A percentile compares a stretch with the other conserved stretches of the same genome.
Conservation (phyloP, 2,113 vertebrate species). For the Anguilla rostrata region DNA sequence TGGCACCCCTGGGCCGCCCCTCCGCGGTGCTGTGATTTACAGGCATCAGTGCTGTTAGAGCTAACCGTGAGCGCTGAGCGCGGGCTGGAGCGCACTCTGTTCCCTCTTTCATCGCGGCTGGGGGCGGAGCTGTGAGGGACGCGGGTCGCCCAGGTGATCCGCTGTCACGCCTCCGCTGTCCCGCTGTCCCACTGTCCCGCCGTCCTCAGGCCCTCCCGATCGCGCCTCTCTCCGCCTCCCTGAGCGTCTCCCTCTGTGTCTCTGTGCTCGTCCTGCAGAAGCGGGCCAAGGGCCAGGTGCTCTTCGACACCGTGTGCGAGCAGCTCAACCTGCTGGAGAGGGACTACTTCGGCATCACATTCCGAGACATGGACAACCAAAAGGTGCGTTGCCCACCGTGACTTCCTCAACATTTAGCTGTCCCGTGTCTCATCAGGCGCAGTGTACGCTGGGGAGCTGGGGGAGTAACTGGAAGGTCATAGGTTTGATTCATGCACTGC, state of each 20-base stretch:
- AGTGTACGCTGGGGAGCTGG: no score
- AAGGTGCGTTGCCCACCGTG: slow-evolving; percentile 67
- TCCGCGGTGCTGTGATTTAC: not conserved
- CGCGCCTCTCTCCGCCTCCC: not conserved
- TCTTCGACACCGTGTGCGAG: slow-evolving; percentile 84
- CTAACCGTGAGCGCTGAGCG: not conserved
- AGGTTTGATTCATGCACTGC: no score
- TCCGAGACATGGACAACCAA: slow-evolving; percentile 83
- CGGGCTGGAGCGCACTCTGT: not conserved
- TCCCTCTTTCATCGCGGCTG: not conserved
- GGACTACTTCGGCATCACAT: slow-evolving; percentile 85
- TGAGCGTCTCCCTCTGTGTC: not conserved
- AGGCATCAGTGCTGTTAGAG: no score
- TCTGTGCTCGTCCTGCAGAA: slow-evolving; percentile 67
- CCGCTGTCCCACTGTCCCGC: not conserved
- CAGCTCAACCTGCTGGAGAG: slow-evolving; percentile 87
- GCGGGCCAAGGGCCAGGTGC: slow-evolving; percentile 81
- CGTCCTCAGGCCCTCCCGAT: not conserved
- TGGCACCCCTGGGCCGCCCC: not conserved
- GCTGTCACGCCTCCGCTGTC: not conserved
- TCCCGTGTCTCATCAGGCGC: not conserved
- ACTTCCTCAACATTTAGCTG: not conserved
- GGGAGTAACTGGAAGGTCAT: no score
- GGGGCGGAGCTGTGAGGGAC: not conserved
- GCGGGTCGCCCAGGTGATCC: not conserved